Conservation (phyloP, 1,140 invertebrate species). For the Araneus ventricosus region DNA sequence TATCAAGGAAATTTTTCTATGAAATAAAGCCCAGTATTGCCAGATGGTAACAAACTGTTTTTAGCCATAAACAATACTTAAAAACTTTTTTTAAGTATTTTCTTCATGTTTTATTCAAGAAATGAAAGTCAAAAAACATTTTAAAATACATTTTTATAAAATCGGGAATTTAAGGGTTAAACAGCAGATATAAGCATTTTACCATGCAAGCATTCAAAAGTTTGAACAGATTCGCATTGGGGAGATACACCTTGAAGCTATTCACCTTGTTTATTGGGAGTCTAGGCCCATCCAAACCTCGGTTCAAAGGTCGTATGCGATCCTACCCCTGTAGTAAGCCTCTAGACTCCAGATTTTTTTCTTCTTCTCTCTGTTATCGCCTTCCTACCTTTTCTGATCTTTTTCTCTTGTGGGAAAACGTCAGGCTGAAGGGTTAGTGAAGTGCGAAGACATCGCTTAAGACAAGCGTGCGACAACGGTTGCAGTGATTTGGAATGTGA, state of each 20-base stretch:
- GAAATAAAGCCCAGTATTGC: no score
- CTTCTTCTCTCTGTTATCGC: neutral
- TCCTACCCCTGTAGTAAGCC: neutral
- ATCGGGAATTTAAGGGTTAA: no score
- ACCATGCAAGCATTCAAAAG: no score
- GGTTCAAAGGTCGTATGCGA: neutral
- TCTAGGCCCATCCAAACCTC: neutral
- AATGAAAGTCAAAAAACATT: no score
- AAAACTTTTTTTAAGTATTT: no score
- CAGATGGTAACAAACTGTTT: no score
- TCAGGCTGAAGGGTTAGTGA: slow-evolving; percentile 49
- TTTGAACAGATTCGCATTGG: no score
- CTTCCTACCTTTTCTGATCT: neutral
- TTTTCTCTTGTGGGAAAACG: slow-evolving; percentile 2
- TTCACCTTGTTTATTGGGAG: neutral
- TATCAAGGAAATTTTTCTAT: no score
- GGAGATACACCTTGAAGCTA: neutral
- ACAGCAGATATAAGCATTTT: no score
- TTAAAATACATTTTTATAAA: no score
- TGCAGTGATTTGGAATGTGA: slow-evolving; percentile 43
- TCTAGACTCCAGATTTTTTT: neutral
- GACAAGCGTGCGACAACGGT: slow-evolving; percentile 70
- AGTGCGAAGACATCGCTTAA: slow-evolving; percentile 68
- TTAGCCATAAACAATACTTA: no score
- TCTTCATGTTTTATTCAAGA: no score